Percentiles rank a stretch among this genome's conserved stretches.
phyloP scores from a whole-genome alignment of 2,113 vertebrate genomes.

The Elaphurus davidianus region DNA sequence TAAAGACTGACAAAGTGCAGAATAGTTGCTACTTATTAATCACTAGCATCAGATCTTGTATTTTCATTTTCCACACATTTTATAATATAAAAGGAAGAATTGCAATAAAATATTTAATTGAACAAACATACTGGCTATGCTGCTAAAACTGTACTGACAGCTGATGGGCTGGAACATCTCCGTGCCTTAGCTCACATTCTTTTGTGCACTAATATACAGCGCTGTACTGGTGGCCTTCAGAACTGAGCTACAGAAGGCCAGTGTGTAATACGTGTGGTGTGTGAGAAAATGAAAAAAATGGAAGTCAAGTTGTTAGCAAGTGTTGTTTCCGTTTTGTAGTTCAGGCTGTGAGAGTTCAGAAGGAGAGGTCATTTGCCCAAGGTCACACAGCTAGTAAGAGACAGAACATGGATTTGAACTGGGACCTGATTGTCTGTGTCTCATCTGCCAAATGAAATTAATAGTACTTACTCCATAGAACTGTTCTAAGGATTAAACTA shows the following conservation, averaged over 20 bases:
- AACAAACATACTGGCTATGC: background rate
- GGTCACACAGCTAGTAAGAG: background rate
- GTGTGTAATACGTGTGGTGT: background rate
- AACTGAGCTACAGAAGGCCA: background rate
- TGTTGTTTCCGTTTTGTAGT: background rate
- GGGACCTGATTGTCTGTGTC: background rate
- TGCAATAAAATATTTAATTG: background rate
- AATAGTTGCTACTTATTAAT: background rate
- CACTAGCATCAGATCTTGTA: background rate
- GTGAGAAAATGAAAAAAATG: background rate
- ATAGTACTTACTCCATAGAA: background rate
- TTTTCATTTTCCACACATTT: background rate
- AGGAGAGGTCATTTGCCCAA: background rate
- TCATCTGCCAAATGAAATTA: background rate
- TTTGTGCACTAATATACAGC: background rate
- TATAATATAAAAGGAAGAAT: background rate
- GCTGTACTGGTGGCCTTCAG: background rate
- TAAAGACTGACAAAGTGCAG: background rate
- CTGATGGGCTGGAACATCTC: background rate
- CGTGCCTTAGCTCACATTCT: fast-evolving
- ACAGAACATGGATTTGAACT: background rate
- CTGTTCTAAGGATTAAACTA: background rate
- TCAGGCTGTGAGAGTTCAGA: background rate
- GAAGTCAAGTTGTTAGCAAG: background rate
- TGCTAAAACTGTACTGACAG: background rate